A percentile compares a stretch with the other conserved stretches of the same genome.
phyloP scores from a whole-genome alignment of 2,888 invertebrate species.

The Hydrotaea diabolus region DNA sequence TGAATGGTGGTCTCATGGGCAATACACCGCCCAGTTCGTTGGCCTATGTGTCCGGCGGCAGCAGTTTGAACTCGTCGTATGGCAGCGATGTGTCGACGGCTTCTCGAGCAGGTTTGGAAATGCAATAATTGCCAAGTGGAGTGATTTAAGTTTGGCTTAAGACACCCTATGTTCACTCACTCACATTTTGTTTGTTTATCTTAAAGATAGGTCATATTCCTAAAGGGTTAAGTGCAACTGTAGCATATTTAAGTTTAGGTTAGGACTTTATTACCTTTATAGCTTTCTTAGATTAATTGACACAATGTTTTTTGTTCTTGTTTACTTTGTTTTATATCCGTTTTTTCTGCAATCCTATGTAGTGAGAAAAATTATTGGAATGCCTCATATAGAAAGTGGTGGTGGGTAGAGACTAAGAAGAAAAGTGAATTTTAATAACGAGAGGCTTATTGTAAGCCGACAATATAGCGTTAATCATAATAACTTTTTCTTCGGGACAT shows the following conservation, averaged over 20 bases:
- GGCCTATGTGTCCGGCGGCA: constrained; percentile 70
- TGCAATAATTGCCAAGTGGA: constrained; percentile 55
- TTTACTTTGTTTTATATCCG: background rate
- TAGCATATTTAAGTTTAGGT: constrained; percentile 34
- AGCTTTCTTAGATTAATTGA: constrained; percentile 16
- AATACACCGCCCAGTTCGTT: constrained; percentile 41
- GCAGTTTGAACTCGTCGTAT: constrained; percentile 80
- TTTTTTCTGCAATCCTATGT: background rate
- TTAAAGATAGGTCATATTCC: constrained; percentile 43
- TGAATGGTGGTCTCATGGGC: constrained; percentile 48
- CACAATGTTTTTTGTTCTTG: background rate
- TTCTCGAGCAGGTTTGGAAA: constrained; percentile 63
- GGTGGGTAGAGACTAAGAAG: too few species aligned
- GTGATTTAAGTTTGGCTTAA: background rate
- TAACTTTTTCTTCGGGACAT: too few species aligned
- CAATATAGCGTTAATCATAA: too few species aligned
- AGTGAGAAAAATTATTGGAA: background rate
- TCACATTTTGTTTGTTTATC: background rate
- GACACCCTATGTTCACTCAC: background rate
- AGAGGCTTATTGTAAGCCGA: too few species aligned
- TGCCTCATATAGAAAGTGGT: too few species aligned
- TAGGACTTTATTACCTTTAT: background rate
- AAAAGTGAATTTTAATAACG: too few species aligned
- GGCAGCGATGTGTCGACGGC: constrained; percentile 81
- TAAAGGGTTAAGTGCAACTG: constrained; percentile 66